Evolutionary conservation across 2,113 vertebrate species (phyloP).

Genomic region (Dromaius novaehollandiae): DNA sequence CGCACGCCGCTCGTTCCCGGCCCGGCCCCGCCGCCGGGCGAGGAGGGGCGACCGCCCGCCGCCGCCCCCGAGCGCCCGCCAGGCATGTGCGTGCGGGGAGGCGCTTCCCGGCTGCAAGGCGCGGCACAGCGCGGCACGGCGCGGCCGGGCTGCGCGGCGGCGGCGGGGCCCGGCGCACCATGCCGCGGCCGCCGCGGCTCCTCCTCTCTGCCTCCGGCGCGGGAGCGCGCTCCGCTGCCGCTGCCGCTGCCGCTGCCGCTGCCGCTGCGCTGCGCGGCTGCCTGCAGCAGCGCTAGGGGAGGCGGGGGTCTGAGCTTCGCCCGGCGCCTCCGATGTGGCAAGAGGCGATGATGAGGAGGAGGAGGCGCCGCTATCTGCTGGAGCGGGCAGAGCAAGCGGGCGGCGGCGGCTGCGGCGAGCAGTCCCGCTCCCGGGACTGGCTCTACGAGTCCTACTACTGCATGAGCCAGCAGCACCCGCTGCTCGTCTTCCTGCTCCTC

Average conservation of each 20-base stretch:
- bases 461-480: slow-evolving; percentile 99
- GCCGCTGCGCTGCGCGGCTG: slow-evolving; percentile 33
- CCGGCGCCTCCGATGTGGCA: slow-evolving; percentile 82
- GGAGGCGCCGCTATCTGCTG: slow-evolving; percentile 85
- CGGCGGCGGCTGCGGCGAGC: slow-evolving; percentile 44
- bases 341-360: slow-evolving; percentile 88
- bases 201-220: slow-evolving; percentile 39
- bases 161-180: neutral
- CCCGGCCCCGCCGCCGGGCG: neutral
- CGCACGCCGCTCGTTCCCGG: neutral
- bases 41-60: neutral
- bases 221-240: slow-evolving; percentile 42
- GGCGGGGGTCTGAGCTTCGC: neutral
- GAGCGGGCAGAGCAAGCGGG: slow-evolving; percentile 75
- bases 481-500: slow-evolving; percentile 95
- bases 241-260: slow-evolving; percentile 39
- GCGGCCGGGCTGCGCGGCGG: neutral
- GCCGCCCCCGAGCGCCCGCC: slow-evolving; percentile 3
- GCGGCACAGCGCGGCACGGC: neutral
- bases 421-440: slow-evolving; percentile 89
- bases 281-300: slow-evolving; percentile 29
- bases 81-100: neutral
- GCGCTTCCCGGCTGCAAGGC: slow-evolving; percentile 4
- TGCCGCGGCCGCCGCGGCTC: slow-evolving; percentile 31
- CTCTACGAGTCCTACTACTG: slow-evolving; percentile 97